Evolutionary conservation across 2,113 vertebrate genomes (phyloP), one percentile per base, ranked within the genome.

Genomic region (Sturnus vulgaris): DNA sequence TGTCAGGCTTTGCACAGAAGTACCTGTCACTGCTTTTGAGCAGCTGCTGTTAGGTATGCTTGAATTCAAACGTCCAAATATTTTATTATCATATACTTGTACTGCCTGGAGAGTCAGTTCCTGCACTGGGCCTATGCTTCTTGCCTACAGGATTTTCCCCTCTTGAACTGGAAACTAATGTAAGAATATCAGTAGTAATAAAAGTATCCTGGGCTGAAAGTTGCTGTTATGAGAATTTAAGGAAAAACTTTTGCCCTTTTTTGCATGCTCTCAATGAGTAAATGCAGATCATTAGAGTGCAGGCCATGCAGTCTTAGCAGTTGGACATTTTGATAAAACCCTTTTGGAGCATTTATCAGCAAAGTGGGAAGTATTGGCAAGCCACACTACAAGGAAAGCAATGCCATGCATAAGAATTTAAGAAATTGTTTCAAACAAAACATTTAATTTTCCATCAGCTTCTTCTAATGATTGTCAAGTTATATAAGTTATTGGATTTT

Each of bases 271-370:
- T 86, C 44, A 14, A 1, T 81, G 68, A 14, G 24, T 57, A n/a
- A 77, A 25, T 25, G 15, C 23, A 86, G 75, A 30, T 21, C 7
- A 2, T 52, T 52, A 5, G 31, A 70, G 73, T 19, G 53, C 53
- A 82, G 55, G 1, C 23, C 30, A 2, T 24, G 22, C 31, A 18
- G 24, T 12, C 22, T 18, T 30, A 47, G 81, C n/a, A 52, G 28
- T 4, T 73, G 55, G n/a, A 20, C 0, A 0, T 68, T 27, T 31
- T 46, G 9, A 6, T 30, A 10, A 20, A n/a, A 28, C 17, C 17
- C 12, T 60, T 72, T 69, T 44, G 68, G 37, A 86, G 21, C 16
- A 4, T 2, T 0, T 39, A 35, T 57, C 42, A 70, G 52, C 69
- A 21, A 66, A 65, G 27, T 35, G 23, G n/a, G 10, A 39, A 35